Conservation (phyloP, 2,888 invertebrate genomes). For the Eubasilissa splendida region DNA sequence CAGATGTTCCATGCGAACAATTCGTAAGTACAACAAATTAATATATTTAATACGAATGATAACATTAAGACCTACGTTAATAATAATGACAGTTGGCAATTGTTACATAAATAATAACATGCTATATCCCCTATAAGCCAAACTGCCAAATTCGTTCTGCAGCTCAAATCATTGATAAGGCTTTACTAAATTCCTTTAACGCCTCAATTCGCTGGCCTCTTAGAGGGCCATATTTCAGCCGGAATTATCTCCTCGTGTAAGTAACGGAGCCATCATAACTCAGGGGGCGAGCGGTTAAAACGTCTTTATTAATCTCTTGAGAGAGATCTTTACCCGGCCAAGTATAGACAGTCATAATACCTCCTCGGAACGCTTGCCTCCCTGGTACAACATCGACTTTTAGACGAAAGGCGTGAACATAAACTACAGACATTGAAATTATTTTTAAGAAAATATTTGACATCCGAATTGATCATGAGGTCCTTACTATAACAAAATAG, state of each 20-base stretch:
- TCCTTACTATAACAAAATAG: no score
- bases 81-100: neutral
- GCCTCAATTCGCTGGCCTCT: conserved; percentile 37
- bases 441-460: no score
- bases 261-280: conserved; percentile 53
- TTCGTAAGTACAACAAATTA: no score
- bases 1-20: no score
- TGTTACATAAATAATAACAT: neutral
- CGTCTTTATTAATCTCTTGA: conserved; percentile 58
- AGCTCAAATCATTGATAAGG: conserved; percentile 32
- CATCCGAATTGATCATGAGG: no score
- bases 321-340: conserved; percentile 54
- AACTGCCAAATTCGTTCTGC: neutral
- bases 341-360: conserved; percentile 29
- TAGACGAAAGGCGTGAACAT: neutral
- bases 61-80: no score
- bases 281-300: conserved; percentile 53
- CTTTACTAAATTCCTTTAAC: conserved; percentile 48
- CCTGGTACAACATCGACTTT: conserved; percentile 3
- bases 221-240: conserved; percentile 47
- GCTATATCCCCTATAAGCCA: neutral
- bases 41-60: no score
- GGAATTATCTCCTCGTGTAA: conserved; percentile 54
- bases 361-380: conserved; percentile 29
- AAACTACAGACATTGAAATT: neutral